Evolutionary conservation across 2,797 vertebrate genomes (phyloP), one percentile per base, ranked within the genome.

Genomic region (Falco peregrinus): DNA sequence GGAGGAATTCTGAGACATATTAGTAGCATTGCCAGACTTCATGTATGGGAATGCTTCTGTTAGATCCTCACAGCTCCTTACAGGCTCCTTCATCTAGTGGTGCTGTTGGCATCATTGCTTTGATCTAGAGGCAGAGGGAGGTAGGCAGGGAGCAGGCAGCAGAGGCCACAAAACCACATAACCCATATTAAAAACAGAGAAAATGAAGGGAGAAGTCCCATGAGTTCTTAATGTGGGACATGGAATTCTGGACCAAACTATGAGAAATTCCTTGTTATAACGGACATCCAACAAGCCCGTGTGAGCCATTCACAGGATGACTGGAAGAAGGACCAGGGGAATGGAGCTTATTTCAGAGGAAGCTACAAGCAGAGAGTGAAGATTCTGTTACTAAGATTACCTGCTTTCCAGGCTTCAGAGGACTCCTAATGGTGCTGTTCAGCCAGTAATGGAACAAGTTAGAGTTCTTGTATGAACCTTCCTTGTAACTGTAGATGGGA

Each of bases 341-440:
- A 80, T 6, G 45, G 64, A 68, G 54, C 29, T 68, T n/a, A 48
- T 61, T 92, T 73, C 47, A 84, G 61, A 84, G 35, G 26, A 87
- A 89, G 50, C 51, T 64, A 70, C 77, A 84, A 76, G 71, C 60
- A 93, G 69, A 74, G 10, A 69, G 48, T 7, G 14, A 70, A 64
- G 45, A 91, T 68, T 77, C 47, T 89, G 57, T 65, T 74, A 69
- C 60, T 16, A 64, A 76, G 33, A 80, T 87, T 56, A 96, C 53
- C 84, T 90, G 81, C 47, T 89, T 80, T 91, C 78, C 78, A 90
- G 71, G 78, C n/a, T 95, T 88, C 74, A 90, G 88, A 88, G 70
- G 77, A 65, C 59, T 94, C 85, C 54, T 74, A 85, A 47, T 24
- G 22, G 75, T 70, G 79, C 31, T 86, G 48, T 28, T 91, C 83